Evolutionary conservation across 2,113 vertebrate species (phyloP).

Genomic region (Phycodurus eques): DNA sequence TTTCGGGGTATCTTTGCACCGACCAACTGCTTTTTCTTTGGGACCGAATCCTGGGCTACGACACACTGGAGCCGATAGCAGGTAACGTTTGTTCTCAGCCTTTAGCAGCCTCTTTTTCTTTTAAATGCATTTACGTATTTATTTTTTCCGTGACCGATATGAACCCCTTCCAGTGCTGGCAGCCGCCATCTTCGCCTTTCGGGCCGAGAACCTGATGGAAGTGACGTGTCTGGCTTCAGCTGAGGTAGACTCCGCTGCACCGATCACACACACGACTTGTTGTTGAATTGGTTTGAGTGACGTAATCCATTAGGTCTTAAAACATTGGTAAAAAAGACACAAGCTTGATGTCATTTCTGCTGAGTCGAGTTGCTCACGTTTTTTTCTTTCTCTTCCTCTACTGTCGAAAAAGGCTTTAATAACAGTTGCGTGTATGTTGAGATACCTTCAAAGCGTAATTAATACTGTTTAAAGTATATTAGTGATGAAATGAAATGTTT

Average conservation of each 20-base stretch:
- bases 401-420: no score
- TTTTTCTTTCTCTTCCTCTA: no score
- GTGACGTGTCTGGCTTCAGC: constrained; percentile 95
- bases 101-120: background rate
- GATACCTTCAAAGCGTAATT: no score
- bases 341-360: no score
- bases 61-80: constrained; percentile 90
- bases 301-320: no score
- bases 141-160: background rate
- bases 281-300: no score
- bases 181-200: constrained; percentile 95
- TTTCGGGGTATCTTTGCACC: constrained; percentile 96
- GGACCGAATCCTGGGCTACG: constrained; percentile 95
- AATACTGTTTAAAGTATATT: no score
- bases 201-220: constrained; percentile 98
- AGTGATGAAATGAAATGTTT: no score
- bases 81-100: constrained; percentile 66
- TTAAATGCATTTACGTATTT: background rate
- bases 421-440: no score
- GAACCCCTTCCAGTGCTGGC: constrained; percentile 79
- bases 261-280: no score
- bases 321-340: no score
- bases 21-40: constrained; percentile 95
- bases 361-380: no score
- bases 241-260: constrained; percentile 74